Evolutionary conservation across 2,113 vertebrate genomes (phyloP).

Genomic region (Sorex fumeus): DNA sequence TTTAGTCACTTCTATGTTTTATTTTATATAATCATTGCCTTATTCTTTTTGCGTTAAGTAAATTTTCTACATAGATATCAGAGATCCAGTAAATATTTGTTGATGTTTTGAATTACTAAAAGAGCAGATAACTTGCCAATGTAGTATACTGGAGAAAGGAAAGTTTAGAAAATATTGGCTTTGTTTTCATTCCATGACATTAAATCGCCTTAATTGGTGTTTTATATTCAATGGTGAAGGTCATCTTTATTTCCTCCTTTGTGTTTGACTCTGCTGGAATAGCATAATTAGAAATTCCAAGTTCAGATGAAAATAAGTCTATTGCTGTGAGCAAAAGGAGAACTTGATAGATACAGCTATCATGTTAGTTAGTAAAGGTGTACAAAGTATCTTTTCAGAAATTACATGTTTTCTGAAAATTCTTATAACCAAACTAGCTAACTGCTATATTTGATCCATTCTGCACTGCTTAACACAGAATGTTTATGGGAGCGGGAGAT

Average conservation of each 20-base stretch:
- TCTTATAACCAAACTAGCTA: background rate
- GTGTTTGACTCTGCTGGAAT: background rate
- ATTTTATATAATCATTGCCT: constrained; percentile 1
- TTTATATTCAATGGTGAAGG: background rate
- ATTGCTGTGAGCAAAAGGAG: background rate
- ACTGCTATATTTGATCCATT: background rate
- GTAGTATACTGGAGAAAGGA: background rate
- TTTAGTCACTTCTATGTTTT: constrained; percentile 15
- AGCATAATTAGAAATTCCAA: background rate
- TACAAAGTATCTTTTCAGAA: background rate
- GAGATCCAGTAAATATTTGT: constrained; percentile 1
- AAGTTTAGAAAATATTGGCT: constrained; percentile 17
- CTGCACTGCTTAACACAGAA: background rate
- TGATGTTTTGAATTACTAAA: constrained; percentile 44
- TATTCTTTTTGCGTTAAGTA: background rate
- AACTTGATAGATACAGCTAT: background rate
- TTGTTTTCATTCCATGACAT: background rate
- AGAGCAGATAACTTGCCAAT: background rate
- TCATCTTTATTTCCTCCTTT: background rate
- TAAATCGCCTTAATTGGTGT: background rate
- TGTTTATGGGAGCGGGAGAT: background rate
- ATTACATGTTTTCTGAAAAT: background rate
- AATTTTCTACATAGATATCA: constrained; percentile 12
- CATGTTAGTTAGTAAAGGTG: background rate
- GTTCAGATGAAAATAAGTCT: background rate